phyloP scores from a whole-genome alignment of 2,888 invertebrate species.

The Synergus laeviventris region DNA sequence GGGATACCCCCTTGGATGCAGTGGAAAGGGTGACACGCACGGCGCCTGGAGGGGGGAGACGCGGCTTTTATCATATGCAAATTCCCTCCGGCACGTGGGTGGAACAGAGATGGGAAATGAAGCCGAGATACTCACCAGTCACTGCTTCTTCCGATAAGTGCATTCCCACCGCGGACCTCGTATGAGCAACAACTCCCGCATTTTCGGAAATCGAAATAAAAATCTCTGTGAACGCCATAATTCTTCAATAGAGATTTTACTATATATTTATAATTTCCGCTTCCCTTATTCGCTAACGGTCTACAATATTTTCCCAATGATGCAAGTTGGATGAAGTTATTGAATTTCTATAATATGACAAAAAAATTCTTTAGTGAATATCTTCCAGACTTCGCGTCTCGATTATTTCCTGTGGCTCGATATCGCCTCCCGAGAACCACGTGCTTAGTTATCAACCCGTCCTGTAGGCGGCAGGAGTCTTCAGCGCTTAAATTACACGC shows the following conservation, averaged over 20 bases:
- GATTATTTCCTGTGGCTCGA: not conserved
- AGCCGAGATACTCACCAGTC: slow-evolving; percentile 47
- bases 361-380: not conserved
- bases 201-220: not conserved
- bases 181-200: slow-evolving; percentile 49
- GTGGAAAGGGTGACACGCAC: slow-evolving; percentile 45
- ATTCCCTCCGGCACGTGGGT: slow-evolving; percentile 57
- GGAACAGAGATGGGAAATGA: slow-evolving; percentile 54
- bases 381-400: not conserved
- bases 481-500: not conserved
- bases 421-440: slow-evolving; percentile 44
- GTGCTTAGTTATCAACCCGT: slow-evolving; percentile 48
- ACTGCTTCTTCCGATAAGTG: slow-evolving; percentile 56
- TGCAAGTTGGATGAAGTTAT: not conserved
- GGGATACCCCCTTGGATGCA: slow-evolving; percentile 26
- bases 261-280: not conserved
- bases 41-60: slow-evolving; percentile 42
- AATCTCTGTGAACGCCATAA: not conserved
- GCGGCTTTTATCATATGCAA: slow-evolving; percentile 66
- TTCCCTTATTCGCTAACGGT: not conserved
- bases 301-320: not conserved
- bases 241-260: not conserved
- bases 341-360: not conserved
- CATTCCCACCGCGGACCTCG: slow-evolving; percentile 61
- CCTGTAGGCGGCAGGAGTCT: slow-evolving; percentile 54